Evolutionary conservation across 2,797 vertebrate species (phyloP), one percentile per base, ranked within the genome.

Genomic region (Fratercula arctica): DNA sequence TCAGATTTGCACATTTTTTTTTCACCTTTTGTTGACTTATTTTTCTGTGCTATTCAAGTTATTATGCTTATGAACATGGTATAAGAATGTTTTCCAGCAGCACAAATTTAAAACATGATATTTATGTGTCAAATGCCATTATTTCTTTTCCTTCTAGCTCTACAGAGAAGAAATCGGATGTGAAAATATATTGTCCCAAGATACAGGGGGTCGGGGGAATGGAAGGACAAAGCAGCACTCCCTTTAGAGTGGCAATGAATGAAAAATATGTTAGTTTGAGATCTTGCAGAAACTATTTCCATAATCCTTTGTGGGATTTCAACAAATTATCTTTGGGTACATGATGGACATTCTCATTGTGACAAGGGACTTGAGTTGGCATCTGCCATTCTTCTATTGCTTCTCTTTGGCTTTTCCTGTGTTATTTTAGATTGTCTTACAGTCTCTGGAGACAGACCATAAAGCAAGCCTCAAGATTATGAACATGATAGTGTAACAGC

Each of bases 171-270:
- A 81, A 83, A 84, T 63, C 21, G 70, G 15, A 53, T 78, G 10
- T 51, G 29, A 68, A 89, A 91, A 79, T 23, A 51, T 21, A 53
- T 63, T 91, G 41, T 57, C n/a, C 37, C 21, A 64, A 59, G 19
- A 21, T 19, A 50, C 25, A 9, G 16, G 13, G 8, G 11, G 3
- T 15, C 1, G 1, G 3, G 4, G 3, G 39, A 2, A 24, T 15
- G 13, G 20, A 73, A 81, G 51, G 45, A 45, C 39, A 78, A 86
- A 84, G 16, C 11, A 85, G 9, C 6, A 5, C 23, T 67, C 6
- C 8, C 10, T 53, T 75, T 41, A 13, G 31, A 61, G 33, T 46
- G 29, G 18, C 0, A 12, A 78, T 24, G 13, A 78, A 75, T 87
- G 11, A 87, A 85, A 69, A 10, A 68, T 50, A 29, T 7, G 5